Conservation (phyloP, 2,888 invertebrate species). For the Drosophila affinis region DNA sequence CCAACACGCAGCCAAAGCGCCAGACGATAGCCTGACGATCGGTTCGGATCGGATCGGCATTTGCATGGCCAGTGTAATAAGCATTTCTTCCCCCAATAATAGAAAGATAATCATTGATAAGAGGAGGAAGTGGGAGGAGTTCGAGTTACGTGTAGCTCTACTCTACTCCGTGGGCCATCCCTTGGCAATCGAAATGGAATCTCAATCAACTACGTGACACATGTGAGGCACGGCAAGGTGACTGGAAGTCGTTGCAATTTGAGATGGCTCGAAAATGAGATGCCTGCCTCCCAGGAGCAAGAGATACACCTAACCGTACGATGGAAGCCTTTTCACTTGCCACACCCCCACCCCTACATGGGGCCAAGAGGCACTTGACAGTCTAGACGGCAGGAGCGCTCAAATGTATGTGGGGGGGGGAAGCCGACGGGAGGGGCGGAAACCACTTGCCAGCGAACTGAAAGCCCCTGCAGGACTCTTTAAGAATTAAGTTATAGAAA, state of each 20-base stretch:
- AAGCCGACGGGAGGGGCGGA: too few species aligned
- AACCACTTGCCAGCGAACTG: background rate
- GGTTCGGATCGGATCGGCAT: background rate
- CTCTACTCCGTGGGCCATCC: background rate
- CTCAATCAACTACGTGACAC: slow-evolving; percentile 70
- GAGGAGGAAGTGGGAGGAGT: background rate
- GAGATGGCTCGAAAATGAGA: slow-evolving; percentile 32
- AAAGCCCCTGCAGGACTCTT: too few species aligned
- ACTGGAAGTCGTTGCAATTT: slow-evolving; percentile 8
- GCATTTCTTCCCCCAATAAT: background rate
- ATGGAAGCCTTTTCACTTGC: slow-evolving; percentile 8
- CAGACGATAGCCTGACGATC: background rate
- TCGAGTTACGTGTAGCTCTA: background rate
- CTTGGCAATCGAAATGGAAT: slow-evolving; percentile 58
- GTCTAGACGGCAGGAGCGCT: slow-evolving; percentile 59
- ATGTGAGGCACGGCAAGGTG: slow-evolving; percentile 10
- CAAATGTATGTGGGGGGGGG: background rate
- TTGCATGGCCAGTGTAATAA: background rate
- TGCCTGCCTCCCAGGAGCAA: slow-evolving; percentile 14
- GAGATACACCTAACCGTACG: slow-evolving; percentile 17
- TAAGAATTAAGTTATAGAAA: too few species aligned
- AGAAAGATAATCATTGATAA: background rate
- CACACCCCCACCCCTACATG: background rate
- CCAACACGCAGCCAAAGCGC: background rate
- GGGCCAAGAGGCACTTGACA: slow-evolving; percentile 49